Percentiles rank a stretch among this genome's conserved stretches.
Conservation (phyloP, 2,113 vertebrate genomes). For the Globicephala melas region DNA sequence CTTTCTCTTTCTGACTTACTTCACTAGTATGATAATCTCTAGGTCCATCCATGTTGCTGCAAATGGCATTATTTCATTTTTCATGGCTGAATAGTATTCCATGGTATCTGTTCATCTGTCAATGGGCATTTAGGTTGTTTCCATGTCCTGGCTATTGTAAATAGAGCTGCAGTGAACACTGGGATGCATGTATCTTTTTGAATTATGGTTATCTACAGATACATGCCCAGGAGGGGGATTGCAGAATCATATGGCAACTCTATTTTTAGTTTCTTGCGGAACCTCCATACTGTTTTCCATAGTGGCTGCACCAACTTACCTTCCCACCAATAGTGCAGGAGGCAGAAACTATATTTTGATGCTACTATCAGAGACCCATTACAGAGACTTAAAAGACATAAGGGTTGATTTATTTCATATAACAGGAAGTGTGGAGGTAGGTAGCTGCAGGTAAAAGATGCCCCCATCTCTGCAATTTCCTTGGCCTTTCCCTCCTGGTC, state of each 20-base stretch:
- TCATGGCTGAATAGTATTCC: neutral
- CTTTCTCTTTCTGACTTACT: neutral
- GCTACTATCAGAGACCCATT: neutral
- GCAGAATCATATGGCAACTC: neutral
- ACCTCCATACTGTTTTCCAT: neutral
- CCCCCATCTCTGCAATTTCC: neutral
- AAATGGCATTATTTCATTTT: neutral
- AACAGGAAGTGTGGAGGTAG: neutral
- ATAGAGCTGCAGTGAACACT: neutral
- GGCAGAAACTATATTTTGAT: neutral
- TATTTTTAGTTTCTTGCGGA: neutral
- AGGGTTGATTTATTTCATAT: neutral
- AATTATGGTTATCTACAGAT: neutral
- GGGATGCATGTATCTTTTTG: neutral
- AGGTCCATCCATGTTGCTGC: neutral
- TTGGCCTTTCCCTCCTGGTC: neutral
- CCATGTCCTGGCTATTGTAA: neutral
- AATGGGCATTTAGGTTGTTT: neutral
- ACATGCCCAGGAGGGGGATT: neutral
- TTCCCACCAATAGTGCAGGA: neutral
- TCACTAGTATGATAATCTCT: neutral
- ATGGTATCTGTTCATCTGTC: neutral
- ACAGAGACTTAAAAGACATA: neutral
- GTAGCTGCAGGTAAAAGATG: neutral
- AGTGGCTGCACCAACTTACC: neutral